Percentiles rank a stretch among this genome's conserved stretches.
Conservation (phyloP, 2,113 vertebrate species). For the Mus pahari region DNA sequence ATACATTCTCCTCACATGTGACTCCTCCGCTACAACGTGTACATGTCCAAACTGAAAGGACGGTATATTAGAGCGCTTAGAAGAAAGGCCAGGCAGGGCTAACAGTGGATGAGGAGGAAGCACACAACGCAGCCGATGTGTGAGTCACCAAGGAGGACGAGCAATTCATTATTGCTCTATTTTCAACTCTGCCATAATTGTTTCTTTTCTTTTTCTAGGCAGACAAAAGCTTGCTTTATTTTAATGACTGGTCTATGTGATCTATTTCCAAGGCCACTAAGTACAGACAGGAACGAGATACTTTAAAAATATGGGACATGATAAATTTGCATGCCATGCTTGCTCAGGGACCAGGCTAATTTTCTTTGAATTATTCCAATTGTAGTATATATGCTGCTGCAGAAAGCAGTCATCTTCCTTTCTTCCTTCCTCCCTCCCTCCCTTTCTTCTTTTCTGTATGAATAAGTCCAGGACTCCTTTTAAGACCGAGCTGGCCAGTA, state of each 20-base stretch:
- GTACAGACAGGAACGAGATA: neutral
- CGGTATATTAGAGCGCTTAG: neutral
- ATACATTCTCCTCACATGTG: too few relatives aligned
- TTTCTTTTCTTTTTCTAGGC: neutral
- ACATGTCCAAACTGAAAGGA: neutral
- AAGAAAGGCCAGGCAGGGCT: neutral
- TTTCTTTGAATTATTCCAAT: neutral
- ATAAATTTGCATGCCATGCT: neutral
- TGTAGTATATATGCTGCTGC: neutral
- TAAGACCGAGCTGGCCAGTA: neutral
- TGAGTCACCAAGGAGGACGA: neutral
- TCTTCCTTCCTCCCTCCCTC: neutral
- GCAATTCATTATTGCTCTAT: neutral
- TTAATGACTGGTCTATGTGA: neutral
- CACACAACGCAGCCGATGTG: neutral
- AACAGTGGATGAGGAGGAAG: neutral
- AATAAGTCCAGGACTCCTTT: neutral
- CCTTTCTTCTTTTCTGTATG: neutral
- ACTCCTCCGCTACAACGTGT: neutral
- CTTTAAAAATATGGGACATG: neutral
- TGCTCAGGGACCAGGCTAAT: neutral
- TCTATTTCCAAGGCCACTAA: neutral
- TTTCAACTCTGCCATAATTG: neutral
- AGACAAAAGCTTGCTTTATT: neutral
- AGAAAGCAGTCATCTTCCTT: neutral